These are phyloP conservation scores for Sebastes cheni DNA, from an alignment of 2,797 vertebrate species.

Conservation along the genomic window DNA sequence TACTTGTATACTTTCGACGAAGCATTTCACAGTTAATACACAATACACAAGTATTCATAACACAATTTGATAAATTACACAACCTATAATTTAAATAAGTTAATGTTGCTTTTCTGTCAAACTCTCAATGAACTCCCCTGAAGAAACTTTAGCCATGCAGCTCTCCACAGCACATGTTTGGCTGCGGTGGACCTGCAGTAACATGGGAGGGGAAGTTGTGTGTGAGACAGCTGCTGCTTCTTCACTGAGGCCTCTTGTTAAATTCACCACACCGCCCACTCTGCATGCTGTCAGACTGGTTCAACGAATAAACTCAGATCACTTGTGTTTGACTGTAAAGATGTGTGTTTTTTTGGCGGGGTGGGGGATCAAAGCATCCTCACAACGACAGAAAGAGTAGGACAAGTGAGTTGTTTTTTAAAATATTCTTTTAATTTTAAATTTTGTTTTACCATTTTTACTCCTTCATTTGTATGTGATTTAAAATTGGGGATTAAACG, in stretches of 20 bases:
- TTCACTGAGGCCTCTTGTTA: constrained; percentile 68
- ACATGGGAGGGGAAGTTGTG: neutral
- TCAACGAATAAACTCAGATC: constrained; percentile 18
- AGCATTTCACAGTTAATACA: neutral
- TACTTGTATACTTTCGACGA: neutral
- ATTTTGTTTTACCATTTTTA: neutral
- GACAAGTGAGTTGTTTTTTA: neutral
- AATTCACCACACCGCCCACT: constrained; percentile 41
- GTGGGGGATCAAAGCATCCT: neutral
- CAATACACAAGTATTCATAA: neutral
- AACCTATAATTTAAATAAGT: too few relatives aligned
- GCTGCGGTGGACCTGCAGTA: constrained; percentile 5
- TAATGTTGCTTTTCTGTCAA: neutral
- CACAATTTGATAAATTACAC: neutral
- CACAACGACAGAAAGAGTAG: neutral
- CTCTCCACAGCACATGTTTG: constrained; percentile 43
- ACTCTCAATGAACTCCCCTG: neutral
- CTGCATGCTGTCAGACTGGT: constrained; percentile 68
- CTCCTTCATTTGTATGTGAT: neutral
- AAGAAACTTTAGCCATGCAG: neutral
- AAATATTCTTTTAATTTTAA: neutral
- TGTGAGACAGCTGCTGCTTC: constrained; percentile 70
- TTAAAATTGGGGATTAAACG: rapidly evolving
- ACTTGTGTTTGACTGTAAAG: neutral
- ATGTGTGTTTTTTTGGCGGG: neutral